Conservation (phyloP, 2,797 vertebrate species). For the Parambassis ranga region DNA sequence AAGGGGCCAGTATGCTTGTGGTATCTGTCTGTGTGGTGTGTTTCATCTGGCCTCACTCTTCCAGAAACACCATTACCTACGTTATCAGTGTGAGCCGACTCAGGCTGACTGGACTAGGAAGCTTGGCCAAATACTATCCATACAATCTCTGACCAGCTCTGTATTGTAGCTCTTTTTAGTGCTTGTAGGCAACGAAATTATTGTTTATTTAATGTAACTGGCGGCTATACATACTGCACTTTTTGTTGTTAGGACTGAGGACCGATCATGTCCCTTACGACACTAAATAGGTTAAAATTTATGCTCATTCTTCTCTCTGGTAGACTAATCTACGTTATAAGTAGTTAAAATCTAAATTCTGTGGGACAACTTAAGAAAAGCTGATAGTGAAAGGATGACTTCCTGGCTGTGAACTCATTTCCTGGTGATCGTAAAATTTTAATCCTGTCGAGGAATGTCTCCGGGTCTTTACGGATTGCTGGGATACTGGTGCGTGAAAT, state of each 20-base stretch:
- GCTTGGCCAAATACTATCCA: conserved; percentile 65
- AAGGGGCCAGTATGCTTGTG: conserved; percentile 87
- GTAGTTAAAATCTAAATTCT: conserved; percentile 28
- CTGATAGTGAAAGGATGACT: conserved; percentile 58
- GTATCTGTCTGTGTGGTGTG: conserved; percentile 86
- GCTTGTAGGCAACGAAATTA: conserved; percentile 13
- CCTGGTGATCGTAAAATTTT: conserved; percentile 77
- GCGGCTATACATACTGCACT: conserved; percentile 3
- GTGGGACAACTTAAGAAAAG: conserved; percentile 40
- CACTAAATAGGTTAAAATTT: not conserved
- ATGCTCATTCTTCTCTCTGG: not conserved
- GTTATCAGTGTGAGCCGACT: conserved; percentile 84
- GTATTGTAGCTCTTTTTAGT: conserved; percentile 20
- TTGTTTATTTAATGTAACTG: conserved; percentile 30
- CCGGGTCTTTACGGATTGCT: conserved; percentile 80
- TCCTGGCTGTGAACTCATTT: conserved; percentile 69
- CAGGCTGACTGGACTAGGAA: conserved; percentile 83
- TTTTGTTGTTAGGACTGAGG: not conserved
- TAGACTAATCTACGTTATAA: no score
- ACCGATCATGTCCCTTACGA: not conserved
- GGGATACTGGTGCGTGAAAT: conserved; percentile 84
- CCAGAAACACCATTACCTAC: conserved; percentile 91
- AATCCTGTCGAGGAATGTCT: conserved; percentile 81
- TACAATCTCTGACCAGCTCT: conserved; percentile 42
- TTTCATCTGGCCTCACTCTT: conserved; percentile 93